Base-by-base conservation (phyloP, 1,140 invertebrate genomes). In the Drosophila ercepeae region DNA sequence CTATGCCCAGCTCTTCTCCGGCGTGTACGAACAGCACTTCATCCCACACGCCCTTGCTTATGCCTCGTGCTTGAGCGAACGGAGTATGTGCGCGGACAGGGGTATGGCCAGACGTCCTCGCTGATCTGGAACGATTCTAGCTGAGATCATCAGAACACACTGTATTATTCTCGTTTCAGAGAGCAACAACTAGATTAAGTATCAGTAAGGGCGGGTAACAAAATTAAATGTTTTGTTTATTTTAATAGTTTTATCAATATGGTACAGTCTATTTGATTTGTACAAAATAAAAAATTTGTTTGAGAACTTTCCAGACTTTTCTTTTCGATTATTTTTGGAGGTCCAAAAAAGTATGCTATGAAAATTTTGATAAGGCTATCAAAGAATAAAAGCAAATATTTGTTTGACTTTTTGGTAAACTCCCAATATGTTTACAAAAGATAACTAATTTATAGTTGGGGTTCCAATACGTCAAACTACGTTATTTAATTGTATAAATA, bases 21-120 rank as follows among this genome's bases (percentile, higher is more conserved):
- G 95, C 0, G 93, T 94, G 19, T 94, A 94, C 58, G 95, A 96
- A 68, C 94, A 96, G 81, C 94, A 95, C 81, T 94, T 93, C 41
- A 94, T 96, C 39, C 94, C 95, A 1, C 93, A 95, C 78, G 93
- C 94, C 5, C 94, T 96, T 75, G 94, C 92, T 0, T 96, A 93
- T 59, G 95, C 95, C 0, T 92, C 94, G 1, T 95, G 95, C 59
- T 92, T 95, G 3, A 94, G 94, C 27, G 70, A 71, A 3, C 77
- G 74, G 1, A 84, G 61, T 14, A 88, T 88, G 82, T 88, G 82
- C 14, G 34, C 58, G 13, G 82, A 88, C 42, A 29, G 46, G 9
- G 77, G 82, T 6, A 44, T 78, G 21, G 41, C 29, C 11, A 48
- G 82, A 1, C 46, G 76, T 19, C 53, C 58, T 13, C 52, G 19